Evolutionary conservation across 2,888 invertebrate species (phyloP).

Genomic region (Dascillus cervinus): DNA sequence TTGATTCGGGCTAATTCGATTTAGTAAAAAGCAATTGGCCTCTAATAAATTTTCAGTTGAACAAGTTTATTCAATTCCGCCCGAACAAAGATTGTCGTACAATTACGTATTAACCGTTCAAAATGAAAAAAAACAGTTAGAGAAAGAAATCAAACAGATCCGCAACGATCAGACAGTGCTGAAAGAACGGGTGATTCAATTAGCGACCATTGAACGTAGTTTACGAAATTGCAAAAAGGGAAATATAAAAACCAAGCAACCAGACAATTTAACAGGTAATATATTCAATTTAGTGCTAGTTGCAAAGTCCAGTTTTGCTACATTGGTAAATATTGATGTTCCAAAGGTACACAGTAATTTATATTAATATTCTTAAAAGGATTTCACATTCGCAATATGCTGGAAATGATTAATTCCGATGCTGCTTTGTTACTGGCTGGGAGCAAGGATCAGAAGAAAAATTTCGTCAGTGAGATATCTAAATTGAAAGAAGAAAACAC

Average conservation of each 20-base stretch:
- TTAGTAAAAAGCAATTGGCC: background rate
- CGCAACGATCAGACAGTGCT: conserved; percentile 19
- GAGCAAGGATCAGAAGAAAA: conserved; percentile 23
- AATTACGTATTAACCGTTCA: conserved; percentile 29
- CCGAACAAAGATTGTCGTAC: conserved; percentile 26
- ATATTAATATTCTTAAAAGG: too few relatives aligned
- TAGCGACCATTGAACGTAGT: too few relatives aligned
- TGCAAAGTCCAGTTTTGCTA: too few relatives aligned
- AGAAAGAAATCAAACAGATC: conserved; percentile 26
- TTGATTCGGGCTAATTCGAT: conserved; percentile 6
- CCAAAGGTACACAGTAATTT: too few relatives aligned
- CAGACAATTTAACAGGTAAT: too few relatives aligned
- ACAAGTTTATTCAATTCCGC: conserved; percentile 31
- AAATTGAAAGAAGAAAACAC: conserved; percentile 19
- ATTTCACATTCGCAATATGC: conserved; percentile 23
- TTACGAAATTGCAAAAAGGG: too few relatives aligned
- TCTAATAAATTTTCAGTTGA: conserved; percentile 24
- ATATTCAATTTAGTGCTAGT: too few relatives aligned
- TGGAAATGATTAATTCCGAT: conserved; percentile 26
- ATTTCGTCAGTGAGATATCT: conserved; percentile 20
- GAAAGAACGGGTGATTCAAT: too few relatives aligned
- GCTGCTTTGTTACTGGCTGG: conserved; percentile 23
- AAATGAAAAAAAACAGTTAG: conserved; percentile 29
- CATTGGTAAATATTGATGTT: too few relatives aligned
- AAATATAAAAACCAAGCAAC: too few relatives aligned